Percentiles rank a stretch among this genome's conserved stretches.
Evolutionary conservation across 2,113 vertebrate genomes (phyloP).

Genomic region (Thermophis baileyi): DNA sequence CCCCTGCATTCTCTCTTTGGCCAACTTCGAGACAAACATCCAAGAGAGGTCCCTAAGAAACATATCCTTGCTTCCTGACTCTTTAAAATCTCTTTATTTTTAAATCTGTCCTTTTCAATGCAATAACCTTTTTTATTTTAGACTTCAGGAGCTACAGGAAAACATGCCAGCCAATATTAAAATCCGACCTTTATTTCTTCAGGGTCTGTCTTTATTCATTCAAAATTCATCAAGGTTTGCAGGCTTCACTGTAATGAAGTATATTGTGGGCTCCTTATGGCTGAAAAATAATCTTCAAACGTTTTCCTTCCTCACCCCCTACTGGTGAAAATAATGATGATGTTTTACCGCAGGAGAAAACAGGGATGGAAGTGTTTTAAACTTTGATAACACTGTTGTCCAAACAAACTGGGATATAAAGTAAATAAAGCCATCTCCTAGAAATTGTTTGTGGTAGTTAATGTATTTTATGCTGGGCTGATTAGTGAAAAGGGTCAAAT

Average conservation of each 20-base stretch:
- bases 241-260: background rate
- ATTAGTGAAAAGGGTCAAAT: background rate
- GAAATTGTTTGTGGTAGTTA: too few species aligned
- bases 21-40: background rate
- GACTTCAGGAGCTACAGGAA: background rate
- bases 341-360: background rate
- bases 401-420: background rate
- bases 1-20: background rate
- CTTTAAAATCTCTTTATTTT: background rate
- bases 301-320: constrained; percentile 11
- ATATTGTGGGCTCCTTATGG: background rate
- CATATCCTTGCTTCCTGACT: background rate
- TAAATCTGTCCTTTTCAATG: background rate
- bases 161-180: background rate
- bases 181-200: background rate
- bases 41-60: background rate
- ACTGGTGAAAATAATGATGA: constrained; percentile 19
- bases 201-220: background rate
- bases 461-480: background rate
- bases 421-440: background rate
- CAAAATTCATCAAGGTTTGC: background rate
- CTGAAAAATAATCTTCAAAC: background rate
- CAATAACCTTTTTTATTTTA: background rate
- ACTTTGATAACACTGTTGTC: background rate
- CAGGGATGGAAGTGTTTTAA: background rate